Conservation (phyloP, 2,888 invertebrate genomes). For the Tenthredo scrophulariae region DNA sequence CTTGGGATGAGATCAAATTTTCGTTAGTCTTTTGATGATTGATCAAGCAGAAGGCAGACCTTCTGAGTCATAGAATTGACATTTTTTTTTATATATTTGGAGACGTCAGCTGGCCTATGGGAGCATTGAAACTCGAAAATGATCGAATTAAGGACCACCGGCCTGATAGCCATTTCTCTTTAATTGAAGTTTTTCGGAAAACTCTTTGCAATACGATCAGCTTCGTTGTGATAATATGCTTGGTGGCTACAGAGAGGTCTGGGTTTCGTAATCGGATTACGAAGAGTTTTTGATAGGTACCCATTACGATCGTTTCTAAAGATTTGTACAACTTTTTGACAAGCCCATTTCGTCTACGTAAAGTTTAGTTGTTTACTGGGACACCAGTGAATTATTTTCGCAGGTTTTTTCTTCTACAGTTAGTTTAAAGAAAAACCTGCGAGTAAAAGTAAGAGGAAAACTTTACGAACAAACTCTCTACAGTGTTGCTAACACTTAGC, state of each 20-base stretch:
- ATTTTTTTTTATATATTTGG: no score
- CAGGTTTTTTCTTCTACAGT: background rate
- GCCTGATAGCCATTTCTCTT: no score
- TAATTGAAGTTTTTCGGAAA: background rate
- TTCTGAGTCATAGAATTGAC: no score
- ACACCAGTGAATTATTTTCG: conserved; percentile 13
- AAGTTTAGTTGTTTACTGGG: conserved; percentile 28
- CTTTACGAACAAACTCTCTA: conserved; percentile 6
- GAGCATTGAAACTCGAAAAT: no score
- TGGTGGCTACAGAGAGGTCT: background rate
- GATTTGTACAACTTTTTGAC: conserved; percentile 30
- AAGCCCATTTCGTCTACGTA: conserved; percentile 31
- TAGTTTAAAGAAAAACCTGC: conserved; percentile 26
- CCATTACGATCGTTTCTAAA: conserved; percentile 13
- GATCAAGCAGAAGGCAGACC: no score
- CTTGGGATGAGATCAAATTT: no score
- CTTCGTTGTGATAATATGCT: background rate
- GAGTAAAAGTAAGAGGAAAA: conserved; percentile 10
- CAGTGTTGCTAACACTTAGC: conserved; percentile 2
- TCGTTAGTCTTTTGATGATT: no score
- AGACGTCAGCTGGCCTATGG: no score
- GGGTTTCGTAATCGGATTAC: conserved; percentile 11
- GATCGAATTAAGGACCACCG: no score
- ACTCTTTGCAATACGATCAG: background rate
- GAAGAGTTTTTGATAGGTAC: background rate